A percentile compares a stretch with the other conserved stretches of the same genome.
phyloP scores from a whole-genome alignment of 2,797 vertebrate species.

The Phylloscopus collybita region DNA sequence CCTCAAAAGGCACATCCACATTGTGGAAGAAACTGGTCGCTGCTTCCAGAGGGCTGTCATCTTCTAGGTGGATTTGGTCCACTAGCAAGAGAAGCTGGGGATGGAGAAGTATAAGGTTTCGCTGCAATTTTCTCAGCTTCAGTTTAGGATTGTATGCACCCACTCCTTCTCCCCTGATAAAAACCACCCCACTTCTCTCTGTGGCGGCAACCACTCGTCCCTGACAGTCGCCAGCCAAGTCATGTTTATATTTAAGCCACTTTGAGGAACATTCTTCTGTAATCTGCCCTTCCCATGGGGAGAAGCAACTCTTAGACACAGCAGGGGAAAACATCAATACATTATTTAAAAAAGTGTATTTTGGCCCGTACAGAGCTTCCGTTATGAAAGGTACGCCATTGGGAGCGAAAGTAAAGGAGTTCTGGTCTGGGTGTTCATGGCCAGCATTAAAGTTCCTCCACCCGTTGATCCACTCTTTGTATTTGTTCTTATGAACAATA shows the following conservation, averaged over 20 bases:
- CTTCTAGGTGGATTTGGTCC: constrained; percentile 89
- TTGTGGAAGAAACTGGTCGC: constrained; percentile 96
- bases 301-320: constrained; percentile 87
- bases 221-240: constrained; percentile 87
- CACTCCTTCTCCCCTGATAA: constrained; percentile 90
- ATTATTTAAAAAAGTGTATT: constrained; percentile 95
- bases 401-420: constrained; percentile 95
- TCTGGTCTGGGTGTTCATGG: constrained; percentile 97
- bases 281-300: constrained; percentile 94
- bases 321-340: constrained; percentile 89
- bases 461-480: constrained; percentile 95
- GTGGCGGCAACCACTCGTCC: constrained; percentile 86
- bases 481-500: constrained; percentile 93
- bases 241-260: constrained; percentile 94
- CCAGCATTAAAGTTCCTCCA: constrained; percentile 98
- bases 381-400: constrained; percentile 95
- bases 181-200: constrained; percentile 88
- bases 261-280: constrained; percentile 96
- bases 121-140: constrained; percentile 87
- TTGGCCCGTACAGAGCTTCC: constrained; percentile 95
- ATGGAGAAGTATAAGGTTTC: constrained; percentile 92
- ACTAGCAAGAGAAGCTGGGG: constrained; percentile 93
- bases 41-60: constrained; percentile 83
- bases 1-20: constrained; percentile 89
- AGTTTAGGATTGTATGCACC: constrained; percentile 89